Conservation (phyloP, 2,797 vertebrate species). For the Scomberomorus guttatus region DNA sequence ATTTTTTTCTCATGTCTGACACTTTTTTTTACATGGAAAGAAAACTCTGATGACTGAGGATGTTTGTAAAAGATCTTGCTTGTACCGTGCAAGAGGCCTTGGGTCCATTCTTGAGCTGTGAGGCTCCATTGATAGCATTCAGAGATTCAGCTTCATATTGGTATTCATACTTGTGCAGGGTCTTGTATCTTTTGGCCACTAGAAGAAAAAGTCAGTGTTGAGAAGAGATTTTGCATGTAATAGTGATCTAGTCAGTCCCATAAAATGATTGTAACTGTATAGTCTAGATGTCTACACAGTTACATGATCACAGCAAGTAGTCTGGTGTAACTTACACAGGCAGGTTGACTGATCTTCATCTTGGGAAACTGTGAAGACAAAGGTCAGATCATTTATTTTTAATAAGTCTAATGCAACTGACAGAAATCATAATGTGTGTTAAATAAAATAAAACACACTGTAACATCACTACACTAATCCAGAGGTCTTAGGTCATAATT, state of each 20-base stretch:
- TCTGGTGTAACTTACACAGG: conserved; percentile 85
- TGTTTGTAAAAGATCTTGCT: conserved; percentile 4
- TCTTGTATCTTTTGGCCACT: conserved; percentile 92
- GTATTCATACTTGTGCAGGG: conserved; percentile 92
- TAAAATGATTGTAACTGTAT: neutral
- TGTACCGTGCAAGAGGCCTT: conserved; percentile 90
- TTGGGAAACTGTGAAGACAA: conserved; percentile 79
- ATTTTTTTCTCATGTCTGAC: neutral
- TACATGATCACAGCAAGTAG: neutral
- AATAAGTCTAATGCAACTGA: neutral
- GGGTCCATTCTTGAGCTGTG: conserved; percentile 87
- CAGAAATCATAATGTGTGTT: neutral
- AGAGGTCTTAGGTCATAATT: neutral
- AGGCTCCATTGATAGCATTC: conserved; percentile 88
- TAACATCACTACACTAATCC: neutral
- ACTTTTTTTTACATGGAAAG: neutral
- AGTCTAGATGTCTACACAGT: conserved; percentile 14
- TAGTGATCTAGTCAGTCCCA: neutral
- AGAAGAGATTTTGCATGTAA: neutral
- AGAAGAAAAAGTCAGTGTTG: conserved; percentile 65
- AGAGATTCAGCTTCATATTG: conserved; percentile 92
- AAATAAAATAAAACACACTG: conserved; percentile 6
- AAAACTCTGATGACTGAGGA: neutral
- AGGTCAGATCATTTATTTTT: conserved; percentile 11
- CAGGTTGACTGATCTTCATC: conserved; percentile 85